phyloP scores from a whole-genome alignment of 2,113 vertebrate species.

The Scortum barcoo region DNA sequence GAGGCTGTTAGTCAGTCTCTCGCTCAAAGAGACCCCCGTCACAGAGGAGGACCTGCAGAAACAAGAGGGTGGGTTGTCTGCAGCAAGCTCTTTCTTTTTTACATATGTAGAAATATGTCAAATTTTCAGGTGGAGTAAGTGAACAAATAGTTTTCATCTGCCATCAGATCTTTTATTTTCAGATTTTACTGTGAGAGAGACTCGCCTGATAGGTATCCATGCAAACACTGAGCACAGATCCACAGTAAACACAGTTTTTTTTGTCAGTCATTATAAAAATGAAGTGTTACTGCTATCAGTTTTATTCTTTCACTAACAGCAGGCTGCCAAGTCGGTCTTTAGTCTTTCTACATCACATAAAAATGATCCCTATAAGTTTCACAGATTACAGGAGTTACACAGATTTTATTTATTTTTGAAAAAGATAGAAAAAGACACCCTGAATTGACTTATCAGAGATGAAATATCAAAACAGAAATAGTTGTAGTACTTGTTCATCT shows the following conservation, averaged over 20 bases:
- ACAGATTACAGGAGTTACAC: not conserved
- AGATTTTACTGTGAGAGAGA: not conserved
- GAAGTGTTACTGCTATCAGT: not conserved
- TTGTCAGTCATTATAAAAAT: not conserved
- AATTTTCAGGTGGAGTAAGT: not conserved
- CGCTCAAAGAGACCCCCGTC: conserved; percentile 86
- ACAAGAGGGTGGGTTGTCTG: conserved; percentile 86
- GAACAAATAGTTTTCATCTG: not conserved
- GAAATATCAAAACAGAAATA: not conserved
- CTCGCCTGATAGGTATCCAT: not conserved
- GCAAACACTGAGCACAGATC: not conserved
- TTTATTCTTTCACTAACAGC: not conserved
- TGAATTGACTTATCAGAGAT: not conserved
- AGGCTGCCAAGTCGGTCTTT: not conserved
- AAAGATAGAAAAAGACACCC: not conserved
- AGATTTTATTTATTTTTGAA: not conserved
- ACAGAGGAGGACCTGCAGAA: conserved; percentile 90
- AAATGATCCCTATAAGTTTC: not conserved
- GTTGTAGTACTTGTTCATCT: not conserved
- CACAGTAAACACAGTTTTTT: not conserved
- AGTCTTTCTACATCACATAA: not conserved
- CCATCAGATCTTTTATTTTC: not conserved
- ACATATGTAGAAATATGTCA: not conserved
- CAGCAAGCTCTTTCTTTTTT: not conserved
- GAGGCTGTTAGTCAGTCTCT: conserved; percentile 88